A percentile compares a stretch with the other conserved stretches of the same genome.
These are phyloP conservation scores for Opisthocomus hoazin DNA, from an alignment of 2,113 vertebrate genomes.

Conservation along the genomic window DNA sequence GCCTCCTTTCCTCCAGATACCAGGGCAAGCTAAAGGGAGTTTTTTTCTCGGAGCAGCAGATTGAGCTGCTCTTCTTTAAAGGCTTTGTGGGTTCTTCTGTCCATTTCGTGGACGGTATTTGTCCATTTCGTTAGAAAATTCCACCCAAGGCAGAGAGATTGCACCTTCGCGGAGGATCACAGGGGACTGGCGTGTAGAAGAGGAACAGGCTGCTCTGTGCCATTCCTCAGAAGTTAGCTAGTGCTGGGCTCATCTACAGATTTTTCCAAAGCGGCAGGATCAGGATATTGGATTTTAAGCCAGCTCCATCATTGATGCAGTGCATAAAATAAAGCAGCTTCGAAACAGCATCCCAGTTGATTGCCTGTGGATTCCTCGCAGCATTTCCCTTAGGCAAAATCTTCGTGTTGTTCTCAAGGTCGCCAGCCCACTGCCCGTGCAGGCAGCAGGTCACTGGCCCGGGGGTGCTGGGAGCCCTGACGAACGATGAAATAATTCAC, in stretches of 20 bases:
- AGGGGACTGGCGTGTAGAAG: neutral
- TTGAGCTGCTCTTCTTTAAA: neutral
- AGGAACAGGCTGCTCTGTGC: neutral
- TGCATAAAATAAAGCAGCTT: neutral
- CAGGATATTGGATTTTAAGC: neutral
- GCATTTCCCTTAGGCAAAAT: neutral
- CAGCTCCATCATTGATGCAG: neutral
- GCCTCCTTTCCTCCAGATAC: neutral
- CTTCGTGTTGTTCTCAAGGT: neutral
- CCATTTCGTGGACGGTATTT: slow-evolving; percentile 10
- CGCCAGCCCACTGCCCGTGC: neutral
- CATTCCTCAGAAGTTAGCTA: neutral
- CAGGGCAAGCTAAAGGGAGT: neutral
- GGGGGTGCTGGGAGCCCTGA: neutral
- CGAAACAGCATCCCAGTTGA: neutral
- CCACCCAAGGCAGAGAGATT: slow-evolving; percentile 41
- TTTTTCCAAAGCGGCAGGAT: neutral
- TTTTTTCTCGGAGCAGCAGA: slow-evolving; percentile 6
- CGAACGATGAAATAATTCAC: neutral
- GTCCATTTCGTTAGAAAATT: slow-evolving; percentile 11
- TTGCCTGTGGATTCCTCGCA: neutral
- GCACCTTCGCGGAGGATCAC: neutral
- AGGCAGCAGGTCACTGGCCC: neutral
- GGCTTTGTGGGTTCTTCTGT: slow-evolving; percentile 17
- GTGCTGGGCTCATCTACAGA: neutral